Conservation (phyloP, 2,888 invertebrate species). For the Rotaria socialis region DNA sequence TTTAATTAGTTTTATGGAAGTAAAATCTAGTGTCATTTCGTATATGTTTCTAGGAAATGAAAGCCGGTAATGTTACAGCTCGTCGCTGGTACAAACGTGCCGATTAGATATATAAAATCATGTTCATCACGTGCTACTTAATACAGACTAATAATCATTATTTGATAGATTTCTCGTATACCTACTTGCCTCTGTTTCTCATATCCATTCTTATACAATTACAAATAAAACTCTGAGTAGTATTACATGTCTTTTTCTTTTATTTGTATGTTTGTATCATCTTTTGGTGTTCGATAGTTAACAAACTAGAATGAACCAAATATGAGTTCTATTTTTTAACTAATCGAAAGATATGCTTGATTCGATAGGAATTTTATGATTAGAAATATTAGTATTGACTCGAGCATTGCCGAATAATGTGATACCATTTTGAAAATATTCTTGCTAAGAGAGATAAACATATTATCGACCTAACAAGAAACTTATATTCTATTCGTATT, state of each 20-base stretch:
- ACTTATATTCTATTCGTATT: too few relatives aligned
- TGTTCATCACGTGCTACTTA: neutral
- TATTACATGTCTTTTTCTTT: neutral
- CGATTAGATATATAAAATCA: neutral
- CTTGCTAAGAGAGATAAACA: too few relatives aligned
- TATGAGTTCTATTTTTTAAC: too few relatives aligned
- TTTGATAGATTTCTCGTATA: neutral
- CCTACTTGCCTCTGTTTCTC: neutral
- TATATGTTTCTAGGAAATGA: neutral
- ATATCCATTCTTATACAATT: neutral
- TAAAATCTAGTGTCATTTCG: neutral
- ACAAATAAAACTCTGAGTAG: neutral
- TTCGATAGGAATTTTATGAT: too few relatives aligned
- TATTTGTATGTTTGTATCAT: neutral
- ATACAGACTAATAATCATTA: too few relatives aligned
- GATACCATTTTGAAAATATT: too few relatives aligned
- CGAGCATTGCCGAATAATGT: too few relatives aligned
- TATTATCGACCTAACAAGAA: too few relatives aligned
- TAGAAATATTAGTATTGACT: too few relatives aligned
- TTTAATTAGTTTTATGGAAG: neutral
- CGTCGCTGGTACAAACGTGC: slow-evolving; percentile 13
- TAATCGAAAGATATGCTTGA: too few relatives aligned
- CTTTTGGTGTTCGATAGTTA: neutral
- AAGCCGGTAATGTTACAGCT: slow-evolving; percentile 1
- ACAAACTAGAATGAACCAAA: too few relatives aligned